Base-by-base conservation (phyloP, 2,888 invertebrate species). In the Bimastos eiseni region DNA sequence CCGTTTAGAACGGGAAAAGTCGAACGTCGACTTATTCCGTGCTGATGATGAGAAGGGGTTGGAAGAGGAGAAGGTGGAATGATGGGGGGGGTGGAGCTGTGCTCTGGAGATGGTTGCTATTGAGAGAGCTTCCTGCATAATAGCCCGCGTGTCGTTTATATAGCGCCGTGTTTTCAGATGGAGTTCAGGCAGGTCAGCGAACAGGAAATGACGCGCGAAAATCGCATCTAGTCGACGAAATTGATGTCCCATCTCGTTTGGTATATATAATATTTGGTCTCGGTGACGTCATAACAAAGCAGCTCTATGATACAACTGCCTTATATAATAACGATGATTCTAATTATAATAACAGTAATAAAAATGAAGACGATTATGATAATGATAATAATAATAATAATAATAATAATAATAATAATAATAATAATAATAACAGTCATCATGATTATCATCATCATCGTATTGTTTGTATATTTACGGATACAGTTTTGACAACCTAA, bases 1-100 rank as follows among this genome's bases (percentile, higher is more conserved):
- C 86, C 86, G 86, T 37, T 37, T 86, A 37, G 86, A 86, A 86
- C 86, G 86, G 37, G 86, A 86, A 33, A 34, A 24, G 86, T 37
- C 34, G 86, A 36, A 34, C 84, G 84, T 21, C 84, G 86, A 86
- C 86, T 86, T 21, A 86, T 86, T 86, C 86, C 34, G 36, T 33
- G 86, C 86, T 86, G 55, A 70, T 70, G 70, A 24, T n/a, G n/a
- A 70, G 70, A 13, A n/a, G 70, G n/a, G 49, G 49, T 49, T 49
- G 49, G 49, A 15, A 24, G 49, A 21, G 21, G 49, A 15, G 49
- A 21, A 24, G 49, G 70, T n/a, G 70, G 17, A 41, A 41, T 41
- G 41, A n/a, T n/a, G n/a, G n/a, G n/a, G n/a, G n/a, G n/a, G 41
- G 41, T 41, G 6, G 41, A 41, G 41, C n/a, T n/a, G n/a, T n/a